Percentiles rank a stretch among this genome's conserved stretches.
Evolutionary conservation across 2,888 invertebrate genomes (phyloP).

Genomic region (Oscheius sp.): DNA sequence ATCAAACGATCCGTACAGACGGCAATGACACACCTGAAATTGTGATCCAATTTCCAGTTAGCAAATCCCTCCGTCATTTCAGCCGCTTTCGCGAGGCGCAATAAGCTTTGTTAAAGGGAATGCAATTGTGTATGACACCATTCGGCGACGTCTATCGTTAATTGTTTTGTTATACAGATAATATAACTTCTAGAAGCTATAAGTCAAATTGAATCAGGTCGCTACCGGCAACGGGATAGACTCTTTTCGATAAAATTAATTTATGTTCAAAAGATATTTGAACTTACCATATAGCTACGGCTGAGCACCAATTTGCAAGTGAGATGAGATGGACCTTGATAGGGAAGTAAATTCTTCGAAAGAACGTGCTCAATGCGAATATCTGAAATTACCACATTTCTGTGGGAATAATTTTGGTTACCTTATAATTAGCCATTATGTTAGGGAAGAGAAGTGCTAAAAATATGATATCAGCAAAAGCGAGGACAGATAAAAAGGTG

Average conservation of each 20-base stretch:
- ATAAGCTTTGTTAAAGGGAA: no score
- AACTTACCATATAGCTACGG: slow-evolving; percentile 69
- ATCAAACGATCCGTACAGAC: slow-evolving; percentile 70
- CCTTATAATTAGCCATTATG: slow-evolving; percentile 67
- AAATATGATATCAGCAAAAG: slow-evolving; percentile 70
- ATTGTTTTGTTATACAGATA: no score
- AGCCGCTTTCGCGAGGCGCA: no score
- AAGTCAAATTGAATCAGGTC: no score
- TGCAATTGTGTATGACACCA: no score
- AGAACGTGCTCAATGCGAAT: slow-evolving; percentile 68
- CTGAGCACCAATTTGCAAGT: slow-evolving; percentile 72
- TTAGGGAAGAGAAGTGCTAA: slow-evolving; percentile 68
- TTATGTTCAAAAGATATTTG: not conserved
- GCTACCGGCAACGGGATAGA: no score
- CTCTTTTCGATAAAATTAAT: not conserved
- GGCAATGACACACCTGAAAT: slow-evolving; percentile 69
- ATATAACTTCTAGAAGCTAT: no score
- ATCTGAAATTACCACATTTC: slow-evolving; percentile 1
- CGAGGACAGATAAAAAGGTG: slow-evolving; percentile 67
- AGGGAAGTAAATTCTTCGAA: slow-evolving; percentile 64
- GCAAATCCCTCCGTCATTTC: no score
- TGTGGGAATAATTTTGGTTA: slow-evolving; percentile 7
- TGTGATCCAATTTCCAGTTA: not conserved
- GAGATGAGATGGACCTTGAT: slow-evolving; percentile 65
- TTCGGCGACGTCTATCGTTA: no score